These are phyloP conservation scores for Lipophrys pholis DNA, from an alignment of 2,113 vertebrate species.

Conservation along the genomic window DNA sequence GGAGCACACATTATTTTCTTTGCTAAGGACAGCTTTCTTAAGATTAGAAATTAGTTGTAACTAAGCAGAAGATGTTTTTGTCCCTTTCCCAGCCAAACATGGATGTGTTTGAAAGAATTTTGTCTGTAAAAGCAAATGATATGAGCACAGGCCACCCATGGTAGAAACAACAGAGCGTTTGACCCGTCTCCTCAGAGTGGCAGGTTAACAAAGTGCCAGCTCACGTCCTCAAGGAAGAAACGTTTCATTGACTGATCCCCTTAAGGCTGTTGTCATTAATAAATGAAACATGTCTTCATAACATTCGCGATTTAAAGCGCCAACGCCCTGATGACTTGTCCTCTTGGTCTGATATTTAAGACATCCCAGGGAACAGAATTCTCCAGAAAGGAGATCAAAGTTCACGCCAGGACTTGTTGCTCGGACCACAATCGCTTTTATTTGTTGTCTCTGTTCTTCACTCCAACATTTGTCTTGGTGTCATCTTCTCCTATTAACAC, in stretches of 20 bases:
- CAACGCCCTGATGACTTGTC: conserved; percentile 25
- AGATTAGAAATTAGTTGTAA: conserved; percentile 11
- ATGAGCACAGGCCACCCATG: conserved; percentile 19
- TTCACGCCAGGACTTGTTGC: conserved; percentile 53
- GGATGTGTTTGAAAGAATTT: conserved; percentile 29
- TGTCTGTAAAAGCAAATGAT: conserved; percentile 41
- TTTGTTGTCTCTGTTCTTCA: conserved; percentile 2
- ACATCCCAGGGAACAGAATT: conserved; percentile 45
- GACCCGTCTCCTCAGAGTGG: conserved; percentile 10
- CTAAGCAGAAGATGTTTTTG: conserved; percentile 10
- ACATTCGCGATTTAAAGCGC: conserved; percentile 1
- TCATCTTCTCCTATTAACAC: conserved; percentile 19
- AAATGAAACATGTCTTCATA: conserved; percentile 26
- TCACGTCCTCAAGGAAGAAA: conserved; percentile 3
- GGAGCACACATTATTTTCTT: not conserved
- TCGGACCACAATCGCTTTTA: conserved; percentile 30
- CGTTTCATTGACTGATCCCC: conserved; percentile 42
- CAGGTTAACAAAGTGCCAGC: conserved; percentile 29
- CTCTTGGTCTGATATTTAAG: conserved; percentile 21
- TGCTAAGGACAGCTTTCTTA: conserved; percentile 1
- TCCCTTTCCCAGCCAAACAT: conserved; percentile 19
- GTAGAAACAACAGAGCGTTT: conserved; percentile 27
- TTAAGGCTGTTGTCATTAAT: conserved; percentile 8
- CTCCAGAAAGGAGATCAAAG: conserved; percentile 26
- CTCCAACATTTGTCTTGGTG: conserved; percentile 21